phyloP scores from a whole-genome alignment of 2,797 vertebrate genomes.

The Gymnoscopelus braueri region DNA sequence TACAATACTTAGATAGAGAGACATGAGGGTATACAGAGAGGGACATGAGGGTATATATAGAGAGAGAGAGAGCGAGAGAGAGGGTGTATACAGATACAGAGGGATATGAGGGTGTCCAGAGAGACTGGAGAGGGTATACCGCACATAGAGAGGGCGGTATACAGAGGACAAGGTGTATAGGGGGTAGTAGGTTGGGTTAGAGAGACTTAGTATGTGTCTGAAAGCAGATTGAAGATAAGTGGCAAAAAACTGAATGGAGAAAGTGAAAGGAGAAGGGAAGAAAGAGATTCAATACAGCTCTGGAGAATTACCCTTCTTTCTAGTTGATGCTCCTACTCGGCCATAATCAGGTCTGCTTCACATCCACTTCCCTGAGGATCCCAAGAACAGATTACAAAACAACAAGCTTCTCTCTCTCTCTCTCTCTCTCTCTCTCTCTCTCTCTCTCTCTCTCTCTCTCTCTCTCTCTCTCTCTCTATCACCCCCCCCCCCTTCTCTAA shows the following conservation, averaged over 20 bases:
- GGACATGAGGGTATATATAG: no score
- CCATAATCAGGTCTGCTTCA: slow-evolving; percentile 67
- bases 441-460: no score
- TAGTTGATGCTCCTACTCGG: slow-evolving; percentile 41
- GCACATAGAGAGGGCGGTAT: background rate
- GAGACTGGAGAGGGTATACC: background rate
- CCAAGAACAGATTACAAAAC: slow-evolving; percentile 55
- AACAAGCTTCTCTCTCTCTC: slow-evolving; percentile 23
- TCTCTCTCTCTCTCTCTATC: no score
- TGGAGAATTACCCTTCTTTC: slow-evolving; percentile 55
- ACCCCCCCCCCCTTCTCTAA: no score
- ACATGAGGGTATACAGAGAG: no score
- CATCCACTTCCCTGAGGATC: slow-evolving; percentile 57
- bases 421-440: slow-evolving; percentile 2
- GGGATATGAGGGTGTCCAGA: background rate
- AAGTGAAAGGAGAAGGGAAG: slow-evolving; percentile 14
- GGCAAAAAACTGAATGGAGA: no score
- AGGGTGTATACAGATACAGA: no score
- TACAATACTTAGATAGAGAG: no score
- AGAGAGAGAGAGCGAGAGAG: no score
- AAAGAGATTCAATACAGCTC: slow-evolving; percentile 46
- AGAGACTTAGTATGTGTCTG: no score
- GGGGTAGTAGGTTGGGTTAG: no score
- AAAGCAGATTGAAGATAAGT: no score
- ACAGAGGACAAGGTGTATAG: background rate